Percentiles rank a stretch among this genome's conserved stretches.
Evolutionary conservation across 2,888 invertebrate genomes (phyloP).

Genomic region (Dicycla oo): DNA sequence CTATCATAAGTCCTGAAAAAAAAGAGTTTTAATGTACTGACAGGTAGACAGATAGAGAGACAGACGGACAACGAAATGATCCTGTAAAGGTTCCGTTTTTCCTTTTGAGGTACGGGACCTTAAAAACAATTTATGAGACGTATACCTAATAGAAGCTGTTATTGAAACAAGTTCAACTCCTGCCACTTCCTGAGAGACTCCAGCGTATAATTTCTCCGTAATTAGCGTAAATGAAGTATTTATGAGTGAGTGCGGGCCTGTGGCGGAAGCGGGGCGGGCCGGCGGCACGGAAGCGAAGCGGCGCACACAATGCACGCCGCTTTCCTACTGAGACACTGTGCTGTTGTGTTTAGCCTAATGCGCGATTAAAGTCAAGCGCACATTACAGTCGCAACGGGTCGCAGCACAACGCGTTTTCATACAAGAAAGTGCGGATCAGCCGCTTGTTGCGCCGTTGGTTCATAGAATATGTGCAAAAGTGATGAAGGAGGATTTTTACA

Average conservation of each 20-base stretch:
- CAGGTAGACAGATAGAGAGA: too few species aligned
- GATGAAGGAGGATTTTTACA: too few species aligned
- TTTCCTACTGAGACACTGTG: constrained; percentile 53
- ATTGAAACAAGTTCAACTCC: constrained; percentile 8
- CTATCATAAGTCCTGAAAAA: too few species aligned
- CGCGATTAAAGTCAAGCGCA: constrained; percentile 18
- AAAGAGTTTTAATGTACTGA: too few species aligned
- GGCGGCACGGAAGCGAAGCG: constrained; percentile 61
- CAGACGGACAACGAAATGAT: too few species aligned
- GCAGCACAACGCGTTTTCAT: too few species aligned
- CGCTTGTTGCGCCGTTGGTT: too few species aligned
- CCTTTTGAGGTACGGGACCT: too few species aligned
- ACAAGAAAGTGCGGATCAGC: too few species aligned
- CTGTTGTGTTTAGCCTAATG: constrained; percentile 40
- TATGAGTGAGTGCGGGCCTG: constrained; percentile 63
- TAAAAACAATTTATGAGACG: neutral
- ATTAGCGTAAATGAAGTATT: constrained; percentile 44
- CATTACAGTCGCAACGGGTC: too few species aligned
- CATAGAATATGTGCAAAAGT: too few species aligned
- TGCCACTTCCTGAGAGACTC: constrained; percentile 27
- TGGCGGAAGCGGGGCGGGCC: constrained; percentile 62
- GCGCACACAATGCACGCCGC: constrained; percentile 51
- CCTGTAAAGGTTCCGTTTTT: too few species aligned
- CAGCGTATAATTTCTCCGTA: constrained; percentile 26
- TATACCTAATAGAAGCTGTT: neutral